Evolutionary conservation across 2,797 vertebrate species (phyloP).

Genomic region (Serranus cabrilla): DNA sequence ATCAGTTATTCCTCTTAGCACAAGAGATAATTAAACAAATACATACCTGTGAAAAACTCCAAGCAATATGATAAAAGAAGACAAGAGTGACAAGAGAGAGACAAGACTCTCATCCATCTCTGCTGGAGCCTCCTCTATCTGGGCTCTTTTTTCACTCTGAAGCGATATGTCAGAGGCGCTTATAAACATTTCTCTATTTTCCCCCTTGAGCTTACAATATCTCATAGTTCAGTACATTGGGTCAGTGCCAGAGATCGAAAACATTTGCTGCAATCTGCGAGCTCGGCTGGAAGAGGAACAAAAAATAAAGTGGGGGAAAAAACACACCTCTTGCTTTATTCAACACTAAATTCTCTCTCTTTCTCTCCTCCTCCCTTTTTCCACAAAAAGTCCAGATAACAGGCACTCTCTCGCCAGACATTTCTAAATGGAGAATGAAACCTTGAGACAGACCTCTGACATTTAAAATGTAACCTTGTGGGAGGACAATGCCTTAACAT

Average conservation of each 20-base stretch:
- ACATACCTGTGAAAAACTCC: neutral
- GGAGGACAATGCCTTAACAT: slow-evolving; percentile 62
- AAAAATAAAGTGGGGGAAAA: slow-evolving; percentile 12
- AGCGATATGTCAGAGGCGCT: slow-evolving; percentile 62
- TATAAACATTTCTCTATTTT: slow-evolving; percentile 69
- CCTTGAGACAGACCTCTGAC: slow-evolving; percentile 63
- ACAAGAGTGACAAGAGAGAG: neutral
- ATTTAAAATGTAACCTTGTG: slow-evolving; percentile 72
- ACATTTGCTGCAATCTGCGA: slow-evolving; percentile 64
- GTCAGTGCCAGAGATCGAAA: slow-evolving; percentile 72
- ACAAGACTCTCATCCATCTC: slow-evolving; percentile 50
- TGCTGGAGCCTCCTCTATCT: slow-evolving; percentile 45
- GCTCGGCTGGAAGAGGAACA: slow-evolving; percentile 48
- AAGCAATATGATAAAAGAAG: slow-evolving; percentile 8
- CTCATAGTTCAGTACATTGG: slow-evolving; percentile 69
- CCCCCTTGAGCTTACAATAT: slow-evolving; percentile 66
- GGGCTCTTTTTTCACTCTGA: slow-evolving; percentile 46
- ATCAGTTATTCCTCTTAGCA: neutral
- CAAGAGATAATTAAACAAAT: slow-evolving; percentile 24
- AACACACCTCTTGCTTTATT: slow-evolving; percentile 50
- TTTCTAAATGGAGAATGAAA: slow-evolving; percentile 72
- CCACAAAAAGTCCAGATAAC: slow-evolving; percentile 63
- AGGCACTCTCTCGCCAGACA: slow-evolving; percentile 35
- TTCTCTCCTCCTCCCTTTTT: slow-evolving; percentile 33
- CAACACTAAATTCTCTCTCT: slow-evolving; percentile 35